Evolutionary conservation across 2,113 vertebrate genomes (phyloP).

Genomic region (Lucifuga dentata): DNA sequence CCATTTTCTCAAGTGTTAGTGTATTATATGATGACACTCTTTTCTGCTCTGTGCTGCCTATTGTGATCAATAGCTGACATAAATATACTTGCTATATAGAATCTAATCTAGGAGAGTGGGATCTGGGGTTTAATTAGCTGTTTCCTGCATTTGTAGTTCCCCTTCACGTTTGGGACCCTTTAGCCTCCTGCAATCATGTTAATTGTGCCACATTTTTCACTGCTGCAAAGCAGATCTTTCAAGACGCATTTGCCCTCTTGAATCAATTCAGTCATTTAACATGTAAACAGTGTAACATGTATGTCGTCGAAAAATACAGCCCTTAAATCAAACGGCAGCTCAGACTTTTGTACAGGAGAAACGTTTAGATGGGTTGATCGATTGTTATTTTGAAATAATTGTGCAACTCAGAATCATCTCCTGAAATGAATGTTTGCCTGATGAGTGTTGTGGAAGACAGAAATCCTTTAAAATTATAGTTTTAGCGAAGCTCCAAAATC

Average conservation of each 20-base stretch:
- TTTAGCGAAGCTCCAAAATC: too few species aligned
- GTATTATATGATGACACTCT: slow-evolving; percentile 56
- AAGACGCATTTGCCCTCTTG: neutral
- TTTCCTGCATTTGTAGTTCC: slow-evolving; percentile 39
- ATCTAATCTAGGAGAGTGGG: slow-evolving; percentile 62
- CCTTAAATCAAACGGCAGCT: neutral
- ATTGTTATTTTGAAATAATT: too few species aligned
- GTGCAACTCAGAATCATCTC: too few species aligned
- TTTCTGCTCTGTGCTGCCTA: neutral
- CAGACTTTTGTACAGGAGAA: neutral
- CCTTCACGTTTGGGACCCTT: slow-evolving; percentile 39
- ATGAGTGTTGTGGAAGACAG: too few species aligned
- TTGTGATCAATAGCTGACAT: slow-evolving; percentile 66
- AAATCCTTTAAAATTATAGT: too few species aligned
- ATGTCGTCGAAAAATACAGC: neutral
- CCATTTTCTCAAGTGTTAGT: slow-evolving; percentile 31
- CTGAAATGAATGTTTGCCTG: too few species aligned
- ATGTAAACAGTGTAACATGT: slow-evolving; percentile 25
- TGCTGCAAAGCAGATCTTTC: slow-evolving; percentile 4
- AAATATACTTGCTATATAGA: slow-evolving; percentile 43
- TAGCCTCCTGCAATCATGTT: slow-evolving; percentile 47
- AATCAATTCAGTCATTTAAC: slow-evolving; percentile 33
- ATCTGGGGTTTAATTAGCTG: slow-evolving; percentile 62
- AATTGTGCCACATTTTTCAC: slow-evolving; percentile 43
- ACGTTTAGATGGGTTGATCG: neutral